Evolutionary conservation across 2,113 vertebrate species (phyloP).

Genomic region (Craseonycteris thonglongyai): DNA sequence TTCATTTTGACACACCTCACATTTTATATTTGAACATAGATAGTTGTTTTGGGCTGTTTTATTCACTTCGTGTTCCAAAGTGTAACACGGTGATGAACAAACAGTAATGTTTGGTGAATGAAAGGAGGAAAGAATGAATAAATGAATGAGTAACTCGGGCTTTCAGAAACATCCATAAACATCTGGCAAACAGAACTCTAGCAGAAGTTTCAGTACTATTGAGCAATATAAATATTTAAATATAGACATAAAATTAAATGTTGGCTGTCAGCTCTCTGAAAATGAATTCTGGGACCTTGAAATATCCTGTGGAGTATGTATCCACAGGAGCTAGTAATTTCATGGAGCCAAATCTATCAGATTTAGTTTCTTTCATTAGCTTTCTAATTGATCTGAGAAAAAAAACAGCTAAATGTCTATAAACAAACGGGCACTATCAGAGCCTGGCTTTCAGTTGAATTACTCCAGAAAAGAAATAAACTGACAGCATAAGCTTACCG

Average conservation of each 20-base stretch:
- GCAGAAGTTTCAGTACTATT: neutral
- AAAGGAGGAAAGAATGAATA: too few species aligned
- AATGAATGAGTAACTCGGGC: neutral
- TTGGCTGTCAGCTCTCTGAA: neutral
- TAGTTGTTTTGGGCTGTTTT: neutral
- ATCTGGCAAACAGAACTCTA: neutral
- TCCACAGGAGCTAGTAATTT: neutral
- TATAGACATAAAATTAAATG: neutral
- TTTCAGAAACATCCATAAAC: neutral
- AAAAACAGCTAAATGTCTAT: neutral
- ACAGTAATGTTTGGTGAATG: neutral
- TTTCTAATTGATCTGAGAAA: neutral
- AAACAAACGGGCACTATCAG: neutral
- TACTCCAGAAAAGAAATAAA: conserved; percentile 19
- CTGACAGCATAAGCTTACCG: neutral
- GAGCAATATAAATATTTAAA: neutral
- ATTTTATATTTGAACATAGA: neutral
- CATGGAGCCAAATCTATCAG: neutral
- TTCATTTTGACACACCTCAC: neutral
- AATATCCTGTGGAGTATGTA: neutral
- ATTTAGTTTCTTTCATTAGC: conserved; percentile 20
- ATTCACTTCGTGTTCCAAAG: neutral
- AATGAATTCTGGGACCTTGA: neutral
- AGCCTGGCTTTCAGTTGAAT: neutral
- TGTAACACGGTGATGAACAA: neutral